Conservation (phyloP, 1,140 invertebrate species). For the Bilobella aurantiaca region DNA sequence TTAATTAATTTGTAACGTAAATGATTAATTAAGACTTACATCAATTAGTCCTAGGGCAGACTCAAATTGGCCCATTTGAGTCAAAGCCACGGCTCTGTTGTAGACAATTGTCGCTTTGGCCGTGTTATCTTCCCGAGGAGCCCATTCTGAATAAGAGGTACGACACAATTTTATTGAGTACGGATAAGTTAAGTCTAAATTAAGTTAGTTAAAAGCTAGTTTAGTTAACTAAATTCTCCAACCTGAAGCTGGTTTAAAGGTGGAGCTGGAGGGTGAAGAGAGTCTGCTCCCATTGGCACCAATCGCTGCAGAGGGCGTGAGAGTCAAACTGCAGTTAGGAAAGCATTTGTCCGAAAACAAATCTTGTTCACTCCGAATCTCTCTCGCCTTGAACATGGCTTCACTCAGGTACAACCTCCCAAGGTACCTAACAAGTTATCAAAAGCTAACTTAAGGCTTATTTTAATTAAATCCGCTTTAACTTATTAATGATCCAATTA, state of each 20-base stretch:
- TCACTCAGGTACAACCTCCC: conserved; percentile 27
- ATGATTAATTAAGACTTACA: conserved; percentile 37
- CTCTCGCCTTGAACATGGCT: conserved; percentile 21
- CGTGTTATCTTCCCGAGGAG: conserved; percentile 53
- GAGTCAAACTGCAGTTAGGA: background rate
- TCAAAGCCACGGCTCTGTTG: conserved; percentile 66
- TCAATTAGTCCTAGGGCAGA: conserved; percentile 60
- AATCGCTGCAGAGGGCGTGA: no score
- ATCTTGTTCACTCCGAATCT: background rate
- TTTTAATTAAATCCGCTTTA: background rate
- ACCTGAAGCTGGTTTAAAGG: background rate
- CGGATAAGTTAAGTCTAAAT: background rate
- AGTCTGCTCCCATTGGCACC: conserved; percentile 14
- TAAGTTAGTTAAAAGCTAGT: background rate
- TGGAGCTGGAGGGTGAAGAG: background rate
- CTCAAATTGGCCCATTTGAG: conserved; percentile 62
- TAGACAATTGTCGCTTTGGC: conserved; percentile 62
- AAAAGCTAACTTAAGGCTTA: background rate
- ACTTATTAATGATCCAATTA: no score
- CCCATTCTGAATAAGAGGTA: conserved; percentile 48
- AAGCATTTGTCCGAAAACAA: background rate
- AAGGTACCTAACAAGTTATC: conserved; percentile 20
- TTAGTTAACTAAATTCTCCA: background rate
- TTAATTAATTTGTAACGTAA: conserved; percentile 8
- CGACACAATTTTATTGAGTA: conserved; percentile 8